Evolutionary conservation across 37 sponge, comb jelly and placozoan species (phyloP).

Genomic region (Crambe crambe): DNA sequence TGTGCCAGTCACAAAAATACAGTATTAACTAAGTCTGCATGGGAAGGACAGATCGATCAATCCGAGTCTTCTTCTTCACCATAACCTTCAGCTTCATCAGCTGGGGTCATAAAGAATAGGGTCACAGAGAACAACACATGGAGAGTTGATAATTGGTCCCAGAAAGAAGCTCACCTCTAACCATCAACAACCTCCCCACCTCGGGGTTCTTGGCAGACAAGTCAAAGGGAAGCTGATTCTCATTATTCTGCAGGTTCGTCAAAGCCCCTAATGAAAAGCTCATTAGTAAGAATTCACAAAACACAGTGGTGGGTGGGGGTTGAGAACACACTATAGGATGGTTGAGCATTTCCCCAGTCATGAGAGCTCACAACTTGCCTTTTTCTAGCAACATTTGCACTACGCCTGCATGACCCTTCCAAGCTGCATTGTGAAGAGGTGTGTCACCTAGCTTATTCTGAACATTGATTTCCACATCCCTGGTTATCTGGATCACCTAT

Average conservation of each 20-base stretch:
- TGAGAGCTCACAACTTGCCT: no score
- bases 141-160: no score
- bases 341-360: no score
- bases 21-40: no score
- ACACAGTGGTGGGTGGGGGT: no score
- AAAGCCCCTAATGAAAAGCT: no score
- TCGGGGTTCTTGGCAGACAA: constrained; percentile 78
- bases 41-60: no score
- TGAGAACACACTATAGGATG: no score
- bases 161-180: constrained; percentile 31
- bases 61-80: constrained; percentile 76
- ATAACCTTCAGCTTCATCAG: constrained; percentile 42
- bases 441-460: constrained; percentile 99
- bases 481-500: no score
- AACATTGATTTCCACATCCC: constrained; percentile 79
- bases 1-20: no score
- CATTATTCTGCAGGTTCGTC: constrained; percentile 79
- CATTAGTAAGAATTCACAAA: no score
- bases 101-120: neutral
- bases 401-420: constrained; percentile 88
- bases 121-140: neutral
- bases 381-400: constrained; percentile 83
- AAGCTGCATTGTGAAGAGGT: constrained; percentile 96
- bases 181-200: constrained; percentile 67
- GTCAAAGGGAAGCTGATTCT: constrained; percentile 79